Percentiles rank a stretch among this genome's conserved stretches.
These are phyloP conservation scores for Pangasius larnaudii DNA, from an alignment of 2,797 vertebrate genomes.

Conservation along the genomic window DNA sequence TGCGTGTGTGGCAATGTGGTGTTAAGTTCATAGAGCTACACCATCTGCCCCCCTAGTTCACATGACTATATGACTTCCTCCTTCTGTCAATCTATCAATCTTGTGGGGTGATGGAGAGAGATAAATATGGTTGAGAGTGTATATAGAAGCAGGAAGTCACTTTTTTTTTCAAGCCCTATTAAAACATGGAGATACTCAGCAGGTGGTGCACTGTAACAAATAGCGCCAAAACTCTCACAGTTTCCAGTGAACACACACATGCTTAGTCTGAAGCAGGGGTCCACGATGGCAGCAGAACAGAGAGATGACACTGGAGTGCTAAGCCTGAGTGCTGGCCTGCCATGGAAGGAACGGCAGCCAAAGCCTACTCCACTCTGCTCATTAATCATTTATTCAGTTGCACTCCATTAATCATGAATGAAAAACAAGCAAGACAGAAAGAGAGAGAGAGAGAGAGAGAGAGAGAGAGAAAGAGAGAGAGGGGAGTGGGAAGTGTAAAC, in stretches of 20 bases:
- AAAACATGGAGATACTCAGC: slow-evolving; percentile 42
- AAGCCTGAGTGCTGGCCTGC: slow-evolving; percentile 35
- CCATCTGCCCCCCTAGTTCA: slow-evolving; percentile 67
- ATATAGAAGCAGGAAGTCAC: background rate
- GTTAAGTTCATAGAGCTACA: slow-evolving; percentile 66
- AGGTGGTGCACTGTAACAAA: slow-evolving; percentile 33
- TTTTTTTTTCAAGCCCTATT: slow-evolving; percentile 30
- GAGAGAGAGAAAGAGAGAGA: slow-evolving; percentile 16
- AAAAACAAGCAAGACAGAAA: slow-evolving; percentile 62
- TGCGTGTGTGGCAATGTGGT: slow-evolving; percentile 62
- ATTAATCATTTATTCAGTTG: slow-evolving; percentile 81
- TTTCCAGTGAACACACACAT: slow-evolving; percentile 3
- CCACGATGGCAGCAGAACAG: slow-evolving; percentile 36
- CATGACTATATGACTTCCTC: background rate
- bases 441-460: slow-evolving; percentile 18
- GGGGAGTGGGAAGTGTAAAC: background rate
- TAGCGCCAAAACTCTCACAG: slow-evolving; percentile 34
- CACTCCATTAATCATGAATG: slow-evolving; percentile 79
- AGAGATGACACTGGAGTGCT: slow-evolving; percentile 45
- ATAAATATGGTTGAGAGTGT: background rate
- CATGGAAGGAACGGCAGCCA: slow-evolving; percentile 46
- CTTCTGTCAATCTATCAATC: background rate
- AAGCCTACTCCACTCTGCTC: slow-evolving; percentile 47
- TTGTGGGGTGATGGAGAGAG: background rate
- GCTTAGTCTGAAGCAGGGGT: slow-evolving; percentile 28